Evolutionary conservation across 2,113 vertebrate genomes (phyloP).

Genomic region (Zapornia atra): DNA sequence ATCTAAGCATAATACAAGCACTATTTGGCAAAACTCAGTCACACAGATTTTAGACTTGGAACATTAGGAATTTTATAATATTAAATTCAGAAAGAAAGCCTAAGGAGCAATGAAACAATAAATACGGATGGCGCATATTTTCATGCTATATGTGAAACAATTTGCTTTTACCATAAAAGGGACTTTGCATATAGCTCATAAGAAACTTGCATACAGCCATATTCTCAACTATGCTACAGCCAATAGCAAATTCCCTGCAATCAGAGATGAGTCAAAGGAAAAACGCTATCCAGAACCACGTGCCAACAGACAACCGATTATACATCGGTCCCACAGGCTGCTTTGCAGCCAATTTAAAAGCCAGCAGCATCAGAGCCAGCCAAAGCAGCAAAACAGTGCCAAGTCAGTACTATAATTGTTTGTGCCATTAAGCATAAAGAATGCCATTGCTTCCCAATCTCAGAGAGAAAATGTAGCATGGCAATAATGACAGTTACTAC

Average conservation of each 20-base stretch:
- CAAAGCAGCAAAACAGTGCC: conserved; percentile 35
- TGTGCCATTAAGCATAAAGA: conserved; percentile 64
- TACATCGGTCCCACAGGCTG: conserved; percentile 2
- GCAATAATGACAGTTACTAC: background rate
- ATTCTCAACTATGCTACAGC: background rate
- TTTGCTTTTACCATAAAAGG: conserved; percentile 60
- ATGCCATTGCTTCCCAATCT: conserved; percentile 50
- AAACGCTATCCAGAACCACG: conserved; percentile 5
- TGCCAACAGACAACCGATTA: conserved; percentile 11
- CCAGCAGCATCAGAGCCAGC: conserved; percentile 33
- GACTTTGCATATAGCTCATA: background rate
- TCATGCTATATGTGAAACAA: background rate
- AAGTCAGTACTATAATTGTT: conserved; percentile 55
- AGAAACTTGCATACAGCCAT: background rate
- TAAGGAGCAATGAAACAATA: conserved; percentile 7
- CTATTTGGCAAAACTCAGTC: background rate
- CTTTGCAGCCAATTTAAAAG: conserved; percentile 56
- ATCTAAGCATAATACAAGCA: background rate
- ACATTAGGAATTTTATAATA: background rate
- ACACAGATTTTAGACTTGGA: background rate
- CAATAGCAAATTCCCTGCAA: conserved; percentile 42
- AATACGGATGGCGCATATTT: background rate
- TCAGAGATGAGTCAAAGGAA: conserved; percentile 64
- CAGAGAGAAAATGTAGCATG: background rate
- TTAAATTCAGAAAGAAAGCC: background rate